Conservation (phyloP, 2,888 invertebrate species). For the Mongoloraphidia duomilia region DNA sequence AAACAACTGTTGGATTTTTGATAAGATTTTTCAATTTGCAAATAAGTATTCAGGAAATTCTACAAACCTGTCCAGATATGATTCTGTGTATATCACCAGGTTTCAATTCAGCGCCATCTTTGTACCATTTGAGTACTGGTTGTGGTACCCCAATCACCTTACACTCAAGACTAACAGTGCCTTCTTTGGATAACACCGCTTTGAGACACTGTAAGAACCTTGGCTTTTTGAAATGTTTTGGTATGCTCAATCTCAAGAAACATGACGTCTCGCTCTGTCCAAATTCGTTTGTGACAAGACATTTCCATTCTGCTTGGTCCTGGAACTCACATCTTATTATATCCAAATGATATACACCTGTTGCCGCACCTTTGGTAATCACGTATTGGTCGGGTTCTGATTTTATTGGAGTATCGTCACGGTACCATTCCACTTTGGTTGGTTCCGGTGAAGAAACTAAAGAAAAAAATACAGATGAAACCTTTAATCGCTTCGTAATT, state of each 20-base stretch:
- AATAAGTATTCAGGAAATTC: no score
- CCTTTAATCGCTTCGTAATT: not conserved
- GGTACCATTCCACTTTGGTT: slow-evolving; percentile 74
- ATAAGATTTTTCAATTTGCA: no score
- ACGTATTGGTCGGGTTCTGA: slow-evolving; percentile 48
- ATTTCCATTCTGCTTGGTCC: slow-evolving; percentile 88
- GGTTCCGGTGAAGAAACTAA: slow-evolving; percentile 62
- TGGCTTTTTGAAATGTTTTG: slow-evolving; percentile 78
- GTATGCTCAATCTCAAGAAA: slow-evolving; percentile 70
- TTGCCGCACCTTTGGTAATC: slow-evolving; percentile 48
- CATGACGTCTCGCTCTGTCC: slow-evolving; percentile 81
- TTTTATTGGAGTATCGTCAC: slow-evolving; percentile 69
- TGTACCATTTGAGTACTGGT: slow-evolving; percentile 82
- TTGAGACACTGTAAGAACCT: slow-evolving; percentile 72
- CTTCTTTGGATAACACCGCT: slow-evolving; percentile 75
- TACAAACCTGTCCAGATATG: slow-evolving; percentile 56
- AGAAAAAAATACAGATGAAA: slow-evolving; percentile 24
- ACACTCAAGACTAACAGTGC: slow-evolving; percentile 82
- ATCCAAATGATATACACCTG: slow-evolving; percentile 58
- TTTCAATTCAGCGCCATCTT: slow-evolving; percentile 77
- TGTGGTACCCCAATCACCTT: slow-evolving; percentile 87
- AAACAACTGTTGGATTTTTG: no score
- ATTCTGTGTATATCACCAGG: slow-evolving; percentile 85
- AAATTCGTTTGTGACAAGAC: slow-evolving; percentile 76
- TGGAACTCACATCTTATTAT: slow-evolving; percentile 60